These are phyloP conservation scores for Prosapia bicincta DNA, from an alignment of 2,888 invertebrate genomes.

Conservation along the genomic window DNA sequence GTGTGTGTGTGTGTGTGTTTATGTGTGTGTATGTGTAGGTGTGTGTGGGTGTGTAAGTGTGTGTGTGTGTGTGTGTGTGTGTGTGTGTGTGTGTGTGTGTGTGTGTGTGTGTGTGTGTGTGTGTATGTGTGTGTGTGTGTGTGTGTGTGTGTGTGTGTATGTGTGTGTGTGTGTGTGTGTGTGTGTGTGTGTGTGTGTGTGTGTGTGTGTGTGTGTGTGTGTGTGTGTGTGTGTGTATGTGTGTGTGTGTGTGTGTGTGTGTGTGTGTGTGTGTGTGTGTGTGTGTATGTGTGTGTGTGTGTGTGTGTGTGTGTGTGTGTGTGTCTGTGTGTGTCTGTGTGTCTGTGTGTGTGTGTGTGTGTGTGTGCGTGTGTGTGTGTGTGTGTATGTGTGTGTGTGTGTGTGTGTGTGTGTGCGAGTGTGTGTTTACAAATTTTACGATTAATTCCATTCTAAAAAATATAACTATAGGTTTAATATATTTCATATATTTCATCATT, in stretches of 20 bases:
- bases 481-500: too few relatives aligned
- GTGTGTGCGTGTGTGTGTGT: neutral
- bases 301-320: neutral
- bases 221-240: neutral
- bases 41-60: too few relatives aligned
- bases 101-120: neutral
- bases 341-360: neutral
- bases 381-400: too few relatives aligned
- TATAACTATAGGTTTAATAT: too few relatives aligned
- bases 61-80: neutral
- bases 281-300: neutral
- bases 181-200: neutral
- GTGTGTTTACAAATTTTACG: too few relatives aligned
- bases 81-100: neutral
- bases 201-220: neutral
- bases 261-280: neutral
- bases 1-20: neutral
- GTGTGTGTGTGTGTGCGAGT: too few relatives aligned
- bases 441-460: too few relatives aligned
- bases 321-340: neutral
- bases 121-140: neutral
- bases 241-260: neutral
- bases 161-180: neutral
- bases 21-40: too few relatives aligned
- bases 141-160: neutral